Conservation (phyloP, 2,888 invertebrate genomes). For the Callyntrura guangdongensis region DNA sequence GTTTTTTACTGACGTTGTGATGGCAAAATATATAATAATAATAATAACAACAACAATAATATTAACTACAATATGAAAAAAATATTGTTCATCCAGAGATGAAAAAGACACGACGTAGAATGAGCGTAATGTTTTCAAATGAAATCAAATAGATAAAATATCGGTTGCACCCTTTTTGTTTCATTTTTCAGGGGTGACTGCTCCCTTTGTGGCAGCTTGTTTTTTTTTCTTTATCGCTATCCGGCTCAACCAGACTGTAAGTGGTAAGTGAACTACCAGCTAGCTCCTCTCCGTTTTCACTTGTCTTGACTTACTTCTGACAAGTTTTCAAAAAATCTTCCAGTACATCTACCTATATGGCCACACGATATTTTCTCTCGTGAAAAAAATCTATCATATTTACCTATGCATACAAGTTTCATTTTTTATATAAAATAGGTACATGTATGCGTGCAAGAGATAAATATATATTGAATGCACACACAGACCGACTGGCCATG, state of each 20-base stretch:
- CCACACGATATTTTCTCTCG: conserved; percentile 29
- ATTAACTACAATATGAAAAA: not conserved
- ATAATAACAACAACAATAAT: conserved; percentile 1
- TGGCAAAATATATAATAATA: conserved; percentile 29
- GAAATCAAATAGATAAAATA: conserved; percentile 78
- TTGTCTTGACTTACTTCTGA: conserved; percentile 72
- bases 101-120: conserved; percentile 45
- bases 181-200: conserved; percentile 75
- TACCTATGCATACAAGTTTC: conserved; percentile 9
- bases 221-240: conserved; percentile 43
- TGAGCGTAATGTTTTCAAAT: conserved; percentile 62
- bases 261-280: conserved; percentile 57
- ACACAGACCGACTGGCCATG: conserved; percentile 32
- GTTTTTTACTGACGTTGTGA: conserved; percentile 12
- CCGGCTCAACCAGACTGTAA: conserved; percentile 33
- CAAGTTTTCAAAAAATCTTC: conserved; percentile 60
- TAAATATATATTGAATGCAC: not conserved
- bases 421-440: conserved; percentile 44
- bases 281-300: conserved; percentile 53
- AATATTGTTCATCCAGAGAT: not conserved
- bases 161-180: conserved; percentile 76
- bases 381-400: not conserved
- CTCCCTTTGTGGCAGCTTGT: conserved; percentile 74
- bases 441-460: not conserved
- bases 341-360: conserved; percentile 21